These are phyloP conservation scores for Sycobia sp. DNA, from an alignment of 1,140 invertebrate species.

Conservation along the genomic window DNA sequence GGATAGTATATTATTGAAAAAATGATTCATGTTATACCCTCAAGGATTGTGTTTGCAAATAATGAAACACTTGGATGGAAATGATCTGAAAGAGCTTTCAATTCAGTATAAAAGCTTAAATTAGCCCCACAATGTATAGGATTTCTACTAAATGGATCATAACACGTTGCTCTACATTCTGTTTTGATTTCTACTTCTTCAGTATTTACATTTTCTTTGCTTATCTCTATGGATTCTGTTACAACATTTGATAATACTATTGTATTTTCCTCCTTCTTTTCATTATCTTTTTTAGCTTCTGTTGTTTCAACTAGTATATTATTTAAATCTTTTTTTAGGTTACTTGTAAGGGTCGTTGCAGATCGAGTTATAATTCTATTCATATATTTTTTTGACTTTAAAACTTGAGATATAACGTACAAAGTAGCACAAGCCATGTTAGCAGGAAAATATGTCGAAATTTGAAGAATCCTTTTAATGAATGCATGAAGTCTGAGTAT, in stretches of 20 bases:
- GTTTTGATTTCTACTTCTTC: slow-evolving; percentile 35
- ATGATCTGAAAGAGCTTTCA: slow-evolving; percentile 73
- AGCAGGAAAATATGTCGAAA: slow-evolving; percentile 62
- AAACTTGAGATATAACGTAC: slow-evolving; percentile 79
- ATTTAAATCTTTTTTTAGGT: slow-evolving; percentile 51
- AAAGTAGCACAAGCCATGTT: slow-evolving; percentile 74
- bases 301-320: slow-evolving; percentile 42
- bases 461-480: slow-evolving; percentile 87
- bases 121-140: slow-evolving; percentile 81
- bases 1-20: no score
- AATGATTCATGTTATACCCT: no score
- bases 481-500: slow-evolving; percentile 79
- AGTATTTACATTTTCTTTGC: slow-evolving; percentile 42
- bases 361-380: slow-evolving; percentile 28
- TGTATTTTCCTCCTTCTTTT: slow-evolving; percentile 48
- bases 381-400: slow-evolving; percentile 42
- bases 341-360: slow-evolving; percentile 20
- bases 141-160: slow-evolving; percentile 80
- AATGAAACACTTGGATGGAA: slow-evolving; percentile 91
- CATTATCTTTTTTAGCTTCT: slow-evolving; percentile 28
- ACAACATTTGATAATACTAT: slow-evolving; percentile 51
- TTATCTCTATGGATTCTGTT: slow-evolving; percentile 11
- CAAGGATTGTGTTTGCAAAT: slow-evolving; percentile 83
- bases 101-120: slow-evolving; percentile 72
- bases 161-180: slow-evolving; percentile 54